Conservation (phyloP, 2,888 invertebrate species). For the Mythimna impura region DNA sequence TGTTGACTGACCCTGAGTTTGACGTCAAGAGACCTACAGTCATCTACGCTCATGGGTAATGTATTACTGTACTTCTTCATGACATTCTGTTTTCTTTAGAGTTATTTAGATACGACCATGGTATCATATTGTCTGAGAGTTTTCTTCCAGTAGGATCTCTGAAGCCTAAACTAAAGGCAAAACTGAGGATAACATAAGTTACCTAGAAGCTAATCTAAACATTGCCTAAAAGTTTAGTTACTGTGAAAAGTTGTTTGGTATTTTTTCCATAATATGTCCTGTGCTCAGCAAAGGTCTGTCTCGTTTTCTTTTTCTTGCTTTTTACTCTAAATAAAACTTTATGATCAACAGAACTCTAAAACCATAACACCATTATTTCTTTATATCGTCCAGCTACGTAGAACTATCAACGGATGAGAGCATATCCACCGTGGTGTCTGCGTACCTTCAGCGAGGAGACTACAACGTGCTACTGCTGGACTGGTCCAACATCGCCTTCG, state of each 20-base stretch:
- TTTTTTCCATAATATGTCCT: too few relatives aligned
- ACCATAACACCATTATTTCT: background rate
- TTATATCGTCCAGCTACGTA: conserved; percentile 72
- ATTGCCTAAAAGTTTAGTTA: background rate
- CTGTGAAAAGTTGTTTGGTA: background rate
- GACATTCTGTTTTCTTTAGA: too few relatives aligned
- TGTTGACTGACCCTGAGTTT: conserved; percentile 69
- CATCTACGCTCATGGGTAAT: conserved; percentile 84
- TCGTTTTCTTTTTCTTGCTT: too few relatives aligned
- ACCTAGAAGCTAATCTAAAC: too few relatives aligned
- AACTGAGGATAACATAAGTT: too few relatives aligned
- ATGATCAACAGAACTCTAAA: background rate
- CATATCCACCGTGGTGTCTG: conserved; percentile 73
- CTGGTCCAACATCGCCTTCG: conserved; percentile 83
- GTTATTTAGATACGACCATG: background rate
- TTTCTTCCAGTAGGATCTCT: too few relatives aligned
- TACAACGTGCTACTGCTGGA: conserved; percentile 84
- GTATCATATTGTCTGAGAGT: background rate
- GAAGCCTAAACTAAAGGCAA: too few relatives aligned
- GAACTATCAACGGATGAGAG: conserved; percentile 79
- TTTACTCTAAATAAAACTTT: background rate
- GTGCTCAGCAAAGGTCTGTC: too few relatives aligned
- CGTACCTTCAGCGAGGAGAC: conserved; percentile 77
- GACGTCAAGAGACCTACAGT: conserved; percentile 74
- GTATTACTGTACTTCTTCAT: background rate